Percentiles rank a stretch among this genome's conserved stretches.
phyloP scores from a whole-genome alignment of 2,888 invertebrate species.

The Endomychus coccineus region DNA sequence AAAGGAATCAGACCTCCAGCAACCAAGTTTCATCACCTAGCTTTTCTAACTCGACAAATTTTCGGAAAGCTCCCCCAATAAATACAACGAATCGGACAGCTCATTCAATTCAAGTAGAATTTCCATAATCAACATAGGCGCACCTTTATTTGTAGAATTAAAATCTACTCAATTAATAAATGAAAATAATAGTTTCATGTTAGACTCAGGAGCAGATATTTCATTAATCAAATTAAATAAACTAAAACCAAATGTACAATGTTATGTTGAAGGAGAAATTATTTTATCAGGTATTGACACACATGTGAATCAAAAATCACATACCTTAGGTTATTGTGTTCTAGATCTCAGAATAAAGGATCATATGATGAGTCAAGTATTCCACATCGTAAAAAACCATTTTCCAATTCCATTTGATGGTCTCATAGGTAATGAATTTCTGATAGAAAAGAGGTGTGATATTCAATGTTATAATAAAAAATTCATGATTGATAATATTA shows the following conservation, averaged over 20 bases:
- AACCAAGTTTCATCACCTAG: not conserved
- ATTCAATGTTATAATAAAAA: conserved; percentile 19
- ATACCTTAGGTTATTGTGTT: conserved; percentile 7
- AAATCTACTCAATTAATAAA: conserved; percentile 6
- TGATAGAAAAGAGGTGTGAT: conserved; percentile 5
- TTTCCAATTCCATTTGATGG: conserved; percentile 23
- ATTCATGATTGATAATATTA: conserved; percentile 4
- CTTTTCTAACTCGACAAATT: conserved; percentile 9
- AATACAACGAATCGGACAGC: conserved; percentile 8
- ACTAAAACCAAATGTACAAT: conserved; percentile 9
- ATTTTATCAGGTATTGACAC: conserved; percentile 12
- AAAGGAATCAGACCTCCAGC: conserved; percentile 5
- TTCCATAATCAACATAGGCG: conserved; percentile 9
- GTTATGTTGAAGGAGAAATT: conserved; percentile 6
- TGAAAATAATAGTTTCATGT: conserved; percentile 10
- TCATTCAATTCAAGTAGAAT: conserved; percentile 13
- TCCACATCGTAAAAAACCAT: conserved; percentile 15
- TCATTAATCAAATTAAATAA: conserved; percentile 14
- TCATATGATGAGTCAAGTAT: conserved; percentile 7
- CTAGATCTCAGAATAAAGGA: conserved; percentile 3
- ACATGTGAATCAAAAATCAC: not conserved
- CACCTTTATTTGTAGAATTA: conserved; percentile 8
- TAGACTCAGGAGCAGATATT: conserved; percentile 17
- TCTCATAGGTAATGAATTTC: conserved; percentile 19
- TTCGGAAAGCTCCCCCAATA: conserved; percentile 1